Evolutionary conservation across 1,140 invertebrate genomes (phyloP).

Genomic region (Lucilia cuprina): DNA sequence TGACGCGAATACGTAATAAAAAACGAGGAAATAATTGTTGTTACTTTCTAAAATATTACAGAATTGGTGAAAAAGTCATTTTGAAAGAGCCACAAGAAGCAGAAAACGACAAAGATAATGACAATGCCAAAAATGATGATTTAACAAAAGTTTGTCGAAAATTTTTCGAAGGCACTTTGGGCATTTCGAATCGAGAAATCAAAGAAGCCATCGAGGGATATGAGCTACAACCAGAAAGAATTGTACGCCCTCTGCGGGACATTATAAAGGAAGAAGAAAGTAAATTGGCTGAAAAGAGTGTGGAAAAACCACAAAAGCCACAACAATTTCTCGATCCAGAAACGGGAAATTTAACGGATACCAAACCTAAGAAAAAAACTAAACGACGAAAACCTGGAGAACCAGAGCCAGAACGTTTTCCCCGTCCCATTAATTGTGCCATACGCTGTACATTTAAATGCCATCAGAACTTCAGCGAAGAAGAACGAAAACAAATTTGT

Average conservation of each 20-base stretch:
- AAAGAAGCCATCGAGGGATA: slow-evolving; percentile 21
- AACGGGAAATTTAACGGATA: neutral
- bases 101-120: neutral
- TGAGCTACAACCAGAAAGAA: neutral
- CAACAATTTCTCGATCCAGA: neutral
- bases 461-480: slow-evolving; percentile 37
- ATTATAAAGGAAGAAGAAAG: neutral
- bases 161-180: slow-evolving; percentile 12
- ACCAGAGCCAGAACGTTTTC: slow-evolving; percentile 13
- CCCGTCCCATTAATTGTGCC: slow-evolving; percentile 38
- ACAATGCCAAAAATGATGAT: neutral
- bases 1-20: neutral
- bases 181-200: neutral
- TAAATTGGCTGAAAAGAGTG: neutral
- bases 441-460: slow-evolving; percentile 37
- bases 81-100: neutral
- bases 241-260: neutral
- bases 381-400: neutral
- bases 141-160: slow-evolving; percentile 13
- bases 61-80: neutral
- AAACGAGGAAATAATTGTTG: slow-evolving; percentile 14
- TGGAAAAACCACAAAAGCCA: neutral
- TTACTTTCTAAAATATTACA: slow-evolving; percentile 25
- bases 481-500: slow-evolving; percentile 31
- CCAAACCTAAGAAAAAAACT: slow-evolving; percentile 8